phyloP scores from a whole-genome alignment of 35 echinoderm and acorn worm species.

The Hemicentrotus pulcherrimus region DNA sequence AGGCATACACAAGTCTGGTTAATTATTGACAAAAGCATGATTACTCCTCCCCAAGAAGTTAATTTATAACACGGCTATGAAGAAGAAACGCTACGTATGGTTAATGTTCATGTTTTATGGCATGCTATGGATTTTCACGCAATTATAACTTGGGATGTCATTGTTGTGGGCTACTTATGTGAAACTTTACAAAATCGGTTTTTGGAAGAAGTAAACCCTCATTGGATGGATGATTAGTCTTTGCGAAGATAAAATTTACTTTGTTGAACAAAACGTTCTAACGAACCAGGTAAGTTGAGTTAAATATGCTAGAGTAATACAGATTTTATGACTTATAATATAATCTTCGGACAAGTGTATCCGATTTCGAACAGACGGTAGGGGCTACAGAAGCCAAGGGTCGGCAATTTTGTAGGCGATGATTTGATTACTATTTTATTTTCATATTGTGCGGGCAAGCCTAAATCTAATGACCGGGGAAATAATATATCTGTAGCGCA shows the following conservation, averaged over 20 bases:
- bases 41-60: not conserved
- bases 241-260: not conserved
- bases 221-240: not conserved
- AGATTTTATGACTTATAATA: not conserved
- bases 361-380: not conserved
- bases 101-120: not conserved
- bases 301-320: not conserved
- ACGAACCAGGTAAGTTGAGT: not conserved
- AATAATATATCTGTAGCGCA: too few species aligned
- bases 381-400: not conserved
- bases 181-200: not conserved
- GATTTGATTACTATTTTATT: too few species aligned
- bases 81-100: not conserved
- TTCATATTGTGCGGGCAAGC: too few species aligned
- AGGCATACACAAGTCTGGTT: not conserved
- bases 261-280: not conserved
- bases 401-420: too few species aligned
- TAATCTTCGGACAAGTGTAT: not conserved
- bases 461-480: too few species aligned
- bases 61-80: slow-evolving; percentile 3
- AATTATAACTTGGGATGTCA: not conserved
- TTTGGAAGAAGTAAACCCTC: not conserved
- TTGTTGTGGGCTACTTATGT: not conserved
- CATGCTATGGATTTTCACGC: not conserved
- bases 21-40: not conserved